A percentile compares a stretch with the other conserved stretches of the same genome.
These are phyloP conservation scores for Ischnus inquisitorius DNA, from an alignment of 2,888 invertebrate genomes.

Conservation along the genomic window DNA sequence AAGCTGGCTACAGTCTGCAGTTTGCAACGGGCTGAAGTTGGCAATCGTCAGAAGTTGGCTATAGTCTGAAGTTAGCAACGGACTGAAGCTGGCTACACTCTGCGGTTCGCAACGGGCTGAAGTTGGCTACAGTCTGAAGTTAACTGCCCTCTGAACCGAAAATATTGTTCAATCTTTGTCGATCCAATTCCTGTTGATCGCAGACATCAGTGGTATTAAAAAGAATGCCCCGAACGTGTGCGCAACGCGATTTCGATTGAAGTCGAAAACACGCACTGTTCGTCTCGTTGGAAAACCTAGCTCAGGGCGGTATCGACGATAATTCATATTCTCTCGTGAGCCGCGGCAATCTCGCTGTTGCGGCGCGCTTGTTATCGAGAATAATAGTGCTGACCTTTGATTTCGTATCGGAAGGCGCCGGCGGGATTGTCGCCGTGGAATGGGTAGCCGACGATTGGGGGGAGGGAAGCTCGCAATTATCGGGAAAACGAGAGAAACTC, in stretches of 20 bases:
- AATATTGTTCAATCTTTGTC: too few species aligned
- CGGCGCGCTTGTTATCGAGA: constrained; percentile 59
- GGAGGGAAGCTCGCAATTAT: constrained; percentile 58
- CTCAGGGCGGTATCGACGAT: constrained; percentile 2
- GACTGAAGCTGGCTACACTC: too few species aligned
- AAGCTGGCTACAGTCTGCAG: too few species aligned
- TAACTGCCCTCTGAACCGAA: too few species aligned
- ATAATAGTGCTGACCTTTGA: constrained; percentile 65
- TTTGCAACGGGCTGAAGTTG: too few species aligned
- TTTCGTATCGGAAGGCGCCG: constrained; percentile 47
- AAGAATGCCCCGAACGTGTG: too few species aligned
- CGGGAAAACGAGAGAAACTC: constrained; percentile 57
- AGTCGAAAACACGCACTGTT: background rate
- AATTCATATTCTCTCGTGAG: constrained; percentile 28
- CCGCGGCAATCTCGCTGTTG: constrained; percentile 41
- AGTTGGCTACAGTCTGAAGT: too few species aligned
- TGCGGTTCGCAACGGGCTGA: too few species aligned
- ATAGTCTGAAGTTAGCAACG: too few species aligned
- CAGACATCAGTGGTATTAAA: too few species aligned
- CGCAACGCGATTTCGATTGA: background rate
- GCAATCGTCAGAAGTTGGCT: too few species aligned
- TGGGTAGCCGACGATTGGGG: background rate
- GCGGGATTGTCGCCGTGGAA: constrained; percentile 38
- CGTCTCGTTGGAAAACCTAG: background rate
- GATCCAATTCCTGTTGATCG: too few species aligned